Percentiles rank a stretch among this genome's conserved stretches.
These are phyloP conservation scores for Etheostoma cragini DNA, from an alignment of 2,113 vertebrate genomes.

Conservation along the genomic window DNA sequence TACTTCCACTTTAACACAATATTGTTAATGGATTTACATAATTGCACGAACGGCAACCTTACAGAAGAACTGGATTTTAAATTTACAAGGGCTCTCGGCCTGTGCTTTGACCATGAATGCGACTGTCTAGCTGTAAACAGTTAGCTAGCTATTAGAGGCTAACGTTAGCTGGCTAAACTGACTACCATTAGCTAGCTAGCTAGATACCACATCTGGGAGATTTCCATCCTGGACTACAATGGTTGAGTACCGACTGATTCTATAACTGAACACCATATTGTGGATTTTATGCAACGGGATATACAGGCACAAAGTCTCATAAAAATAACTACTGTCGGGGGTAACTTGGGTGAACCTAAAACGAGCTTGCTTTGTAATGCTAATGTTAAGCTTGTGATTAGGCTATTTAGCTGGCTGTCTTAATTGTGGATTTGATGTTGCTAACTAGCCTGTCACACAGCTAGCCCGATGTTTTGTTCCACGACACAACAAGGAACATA, in stretches of 20 bases:
- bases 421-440: slow-evolving; percentile 51
- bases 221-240: slow-evolving; percentile 48
- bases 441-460: slow-evolving; percentile 60
- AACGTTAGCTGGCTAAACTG: slow-evolving; percentile 53
- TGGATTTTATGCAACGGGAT: slow-evolving; percentile 7
- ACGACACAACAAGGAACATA: slow-evolving; percentile 46
- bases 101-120: slow-evolving; percentile 57
- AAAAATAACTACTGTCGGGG: background rate
- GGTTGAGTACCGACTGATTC: slow-evolving; percentile 39
- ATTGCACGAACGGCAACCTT: background rate
- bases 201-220: slow-evolving; percentile 21
- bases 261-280: slow-evolving; percentile 14
- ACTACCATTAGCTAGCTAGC: slow-evolving; percentile 52
- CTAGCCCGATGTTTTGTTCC: slow-evolving; percentile 75
- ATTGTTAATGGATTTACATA: slow-evolving; percentile 40
- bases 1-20: slow-evolving; percentile 26
- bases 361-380: slow-evolving; percentile 59
- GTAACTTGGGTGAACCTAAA: slow-evolving; percentile 1
- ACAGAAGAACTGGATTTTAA: slow-evolving; percentile 34
- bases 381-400: slow-evolving; percentile 55
- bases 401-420: slow-evolving; percentile 44
- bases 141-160: slow-evolving; percentile 70
- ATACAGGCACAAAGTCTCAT: slow-evolving; percentile 34
- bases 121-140: slow-evolving; percentile 54
- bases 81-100: slow-evolving; percentile 45